Evolutionary conservation across 2,888 invertebrate genomes (phyloP).

Genomic region (Ceriagrion tenellum): DNA sequence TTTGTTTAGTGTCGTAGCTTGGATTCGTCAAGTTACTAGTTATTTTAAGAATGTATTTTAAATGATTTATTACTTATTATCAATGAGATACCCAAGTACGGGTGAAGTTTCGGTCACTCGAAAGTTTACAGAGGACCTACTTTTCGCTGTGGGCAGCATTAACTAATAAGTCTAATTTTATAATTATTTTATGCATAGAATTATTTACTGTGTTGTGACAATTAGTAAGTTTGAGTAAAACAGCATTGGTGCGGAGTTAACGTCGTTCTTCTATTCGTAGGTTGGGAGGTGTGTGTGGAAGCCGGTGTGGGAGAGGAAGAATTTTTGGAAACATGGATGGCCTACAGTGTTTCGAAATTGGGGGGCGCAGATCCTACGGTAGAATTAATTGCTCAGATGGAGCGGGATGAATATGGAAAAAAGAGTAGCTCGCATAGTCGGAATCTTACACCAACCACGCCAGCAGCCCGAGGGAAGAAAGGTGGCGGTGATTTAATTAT

Average conservation of each 20-base stretch:
- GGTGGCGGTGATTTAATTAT: neutral
- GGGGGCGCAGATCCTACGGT: conserved; percentile 83
- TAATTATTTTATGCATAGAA: too few species aligned
- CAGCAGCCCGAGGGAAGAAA: neutral
- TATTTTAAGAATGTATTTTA: too few species aligned
- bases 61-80: too few species aligned
- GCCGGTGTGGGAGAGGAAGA: conserved; percentile 80
- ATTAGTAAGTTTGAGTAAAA: too few species aligned
- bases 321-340: conserved; percentile 89
- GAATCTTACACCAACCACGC: conserved; percentile 23
- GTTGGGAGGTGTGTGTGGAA: conserved; percentile 36
- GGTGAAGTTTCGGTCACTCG: too few species aligned
- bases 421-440: neutral
- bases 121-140: too few species aligned
- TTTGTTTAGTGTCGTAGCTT: neutral
- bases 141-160: too few species aligned
- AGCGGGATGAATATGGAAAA: conserved; percentile 83
- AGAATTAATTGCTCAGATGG: conserved; percentile 82
- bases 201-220: too few species aligned
- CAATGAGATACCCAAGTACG: too few species aligned
- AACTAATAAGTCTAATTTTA: too few species aligned
- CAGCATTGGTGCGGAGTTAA: too few species aligned
- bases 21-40: too few species aligned
- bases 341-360: conserved; percentile 85
- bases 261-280: neutral